phyloP scores from a whole-genome alignment of 2,888 invertebrate species.

The Vanessa cardui region DNA sequence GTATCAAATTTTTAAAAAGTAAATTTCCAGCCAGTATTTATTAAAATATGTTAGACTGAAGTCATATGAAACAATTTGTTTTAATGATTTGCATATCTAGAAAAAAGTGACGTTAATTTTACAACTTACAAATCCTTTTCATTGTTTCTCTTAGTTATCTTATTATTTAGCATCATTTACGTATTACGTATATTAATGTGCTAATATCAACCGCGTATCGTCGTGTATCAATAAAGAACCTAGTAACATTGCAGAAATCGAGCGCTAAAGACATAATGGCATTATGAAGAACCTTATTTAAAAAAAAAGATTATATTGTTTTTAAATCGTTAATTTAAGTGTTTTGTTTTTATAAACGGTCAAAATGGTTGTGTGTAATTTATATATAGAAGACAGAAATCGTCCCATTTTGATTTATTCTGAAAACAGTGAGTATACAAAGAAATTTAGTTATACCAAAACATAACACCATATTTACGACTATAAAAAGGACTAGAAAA shows the following conservation, averaged over 20 bases:
- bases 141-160: constrained; percentile 30
- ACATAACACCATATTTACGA: no score
- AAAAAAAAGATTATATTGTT: background rate
- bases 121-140: constrained; percentile 17
- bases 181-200: constrained; percentile 21
- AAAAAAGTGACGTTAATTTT: constrained; percentile 6
- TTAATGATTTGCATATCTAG: no score
- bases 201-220: constrained; percentile 20
- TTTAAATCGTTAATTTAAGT: no score
- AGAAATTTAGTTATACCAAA: background rate
- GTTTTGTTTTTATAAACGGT: background rate
- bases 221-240: constrained; percentile 19
- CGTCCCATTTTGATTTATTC: constrained; percentile 9
- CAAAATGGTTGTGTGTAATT: constrained; percentile 9
- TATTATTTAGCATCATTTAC: constrained; percentile 33
- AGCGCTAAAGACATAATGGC: background rate
- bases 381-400: constrained; percentile 5
- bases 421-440: constrained; percentile 10
- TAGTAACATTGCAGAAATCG: constrained; percentile 13
- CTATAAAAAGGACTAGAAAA: no score
- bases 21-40: no score
- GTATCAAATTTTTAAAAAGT: no score
- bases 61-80: no score
- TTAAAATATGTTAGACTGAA: no score
- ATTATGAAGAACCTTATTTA: background rate